These are phyloP conservation scores for Phengaris arion DNA, from an alignment of 2,888 invertebrate genomes.

Conservation along the genomic window DNA sequence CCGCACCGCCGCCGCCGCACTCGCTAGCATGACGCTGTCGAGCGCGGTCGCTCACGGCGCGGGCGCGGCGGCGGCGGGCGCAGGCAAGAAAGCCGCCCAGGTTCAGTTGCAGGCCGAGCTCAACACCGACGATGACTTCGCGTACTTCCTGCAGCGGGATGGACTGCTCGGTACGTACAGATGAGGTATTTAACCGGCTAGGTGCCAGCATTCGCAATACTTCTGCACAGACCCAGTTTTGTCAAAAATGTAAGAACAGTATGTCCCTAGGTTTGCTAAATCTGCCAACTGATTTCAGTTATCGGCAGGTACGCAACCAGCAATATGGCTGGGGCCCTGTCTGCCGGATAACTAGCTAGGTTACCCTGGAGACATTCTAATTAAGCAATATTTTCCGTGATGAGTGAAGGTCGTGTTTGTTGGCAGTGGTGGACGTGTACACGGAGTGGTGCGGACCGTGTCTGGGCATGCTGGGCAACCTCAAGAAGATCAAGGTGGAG, in stretches of 20 bases:
- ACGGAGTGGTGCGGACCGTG: slow-evolving; percentile 96
- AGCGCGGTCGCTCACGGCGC: slow-evolving; percentile 66
- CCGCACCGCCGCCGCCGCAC: slow-evolving; percentile 40
- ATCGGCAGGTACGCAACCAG: too few species aligned
- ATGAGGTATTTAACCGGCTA: not conserved
- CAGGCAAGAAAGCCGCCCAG: slow-evolving; percentile 86
- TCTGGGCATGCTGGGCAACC: slow-evolving; percentile 88
- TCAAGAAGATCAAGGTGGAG: slow-evolving; percentile 93
- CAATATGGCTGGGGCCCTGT: too few species aligned
- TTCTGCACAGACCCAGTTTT: too few species aligned
- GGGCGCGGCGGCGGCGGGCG: slow-evolving; percentile 66
- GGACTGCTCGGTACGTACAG: slow-evolving; percentile 84
- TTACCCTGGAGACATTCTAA: too few species aligned
- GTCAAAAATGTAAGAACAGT: too few species aligned
- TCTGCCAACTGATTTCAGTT: too few species aligned
- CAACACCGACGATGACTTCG: slow-evolving; percentile 91
- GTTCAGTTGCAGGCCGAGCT: slow-evolving; percentile 90
- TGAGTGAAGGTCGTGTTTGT: not conserved
- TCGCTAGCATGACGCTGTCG: slow-evolving; percentile 62
- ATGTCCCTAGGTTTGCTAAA: too few species aligned
- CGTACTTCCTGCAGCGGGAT: slow-evolving; percentile 85
- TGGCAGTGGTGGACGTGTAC: slow-evolving; percentile 90
- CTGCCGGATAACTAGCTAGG: too few species aligned
- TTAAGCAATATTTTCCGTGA: too few species aligned
- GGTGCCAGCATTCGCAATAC: too few species aligned